A percentile compares a stretch with the other conserved stretches of the same genome.
These are phyloP conservation scores for Notiomystis cincta DNA, from an alignment of 2,113 vertebrate species.

Conservation along the genomic window DNA sequence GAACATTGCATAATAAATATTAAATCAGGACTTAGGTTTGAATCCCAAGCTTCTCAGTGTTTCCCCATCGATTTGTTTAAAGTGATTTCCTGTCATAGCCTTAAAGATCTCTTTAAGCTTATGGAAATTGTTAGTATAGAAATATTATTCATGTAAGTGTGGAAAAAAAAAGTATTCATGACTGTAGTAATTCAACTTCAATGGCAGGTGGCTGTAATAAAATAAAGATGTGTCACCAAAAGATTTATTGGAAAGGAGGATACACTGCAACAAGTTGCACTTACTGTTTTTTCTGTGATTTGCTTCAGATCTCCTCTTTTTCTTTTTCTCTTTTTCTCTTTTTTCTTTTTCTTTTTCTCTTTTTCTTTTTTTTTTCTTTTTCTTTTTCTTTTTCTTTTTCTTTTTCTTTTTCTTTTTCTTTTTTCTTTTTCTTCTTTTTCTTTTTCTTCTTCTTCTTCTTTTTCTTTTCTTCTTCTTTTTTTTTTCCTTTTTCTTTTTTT, in stretches of 20 bases:
- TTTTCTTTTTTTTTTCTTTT: not conserved
- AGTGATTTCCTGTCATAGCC: not conserved
- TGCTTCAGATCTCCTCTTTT: not conserved
- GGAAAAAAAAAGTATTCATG: not conserved
- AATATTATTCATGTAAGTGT: not conserved
- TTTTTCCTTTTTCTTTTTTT: not conserved
- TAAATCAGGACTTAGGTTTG: not conserved
- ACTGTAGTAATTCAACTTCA: not conserved
- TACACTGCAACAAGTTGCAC: not conserved
- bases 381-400: too few relatives aligned
- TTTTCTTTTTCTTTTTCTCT: not conserved
- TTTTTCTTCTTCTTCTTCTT: not conserved
- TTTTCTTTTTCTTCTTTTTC: not conserved
- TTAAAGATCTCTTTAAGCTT: not conserved
- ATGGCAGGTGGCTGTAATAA: not conserved
- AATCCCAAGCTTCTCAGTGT: not conserved
- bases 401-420: too few relatives aligned
- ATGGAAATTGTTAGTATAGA: not conserved
- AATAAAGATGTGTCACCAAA: not conserved
- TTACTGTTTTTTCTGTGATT: accelerated
- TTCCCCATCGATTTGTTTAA: not conserved
- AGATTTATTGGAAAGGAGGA: not conserved
- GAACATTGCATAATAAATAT: not conserved
- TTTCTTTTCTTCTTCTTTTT: not conserved
- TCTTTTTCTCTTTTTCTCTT: too few relatives aligned